Base-by-base conservation (phyloP, 2,888 invertebrate species). In the Cryptocheilus praepositus region DNA sequence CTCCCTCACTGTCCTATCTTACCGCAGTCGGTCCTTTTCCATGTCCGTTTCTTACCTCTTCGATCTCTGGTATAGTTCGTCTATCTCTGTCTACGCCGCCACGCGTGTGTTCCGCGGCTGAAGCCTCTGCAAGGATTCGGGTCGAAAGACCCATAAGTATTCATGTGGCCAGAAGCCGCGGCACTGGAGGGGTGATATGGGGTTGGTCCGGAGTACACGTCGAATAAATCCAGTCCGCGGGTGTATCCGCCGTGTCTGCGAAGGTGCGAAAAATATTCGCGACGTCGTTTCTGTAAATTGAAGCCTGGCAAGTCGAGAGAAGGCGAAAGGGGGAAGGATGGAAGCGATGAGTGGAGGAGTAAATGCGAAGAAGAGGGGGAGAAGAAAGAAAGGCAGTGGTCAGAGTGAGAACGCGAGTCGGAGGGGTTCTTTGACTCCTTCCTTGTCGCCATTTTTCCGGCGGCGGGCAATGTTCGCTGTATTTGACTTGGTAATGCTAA, bases 401-500 rank as follows among this genome's bases (percentile, higher is more conserved):
- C 61, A 19, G 46, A 61, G 19, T 21, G 16, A n/a, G 61, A 22
- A 16, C 43, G 46, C 57, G 64, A 45, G 54, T 22, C 58, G 69
- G 62, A 36, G 21, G 77, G 81, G 83, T 85, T 85, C 82, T 82
- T 85, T 81, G 80, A 82, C 82, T 84, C 79, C 78, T 68, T 67
- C 71, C 65, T 69, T 71, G 79, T 78, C 79, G 83, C 76, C 70
- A 81, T 84, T 83, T 85, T 83, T 82, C 80, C 80, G 76, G 61
- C 76, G 77, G n/a, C 75, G 77, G 76, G 73, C 82, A 79, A 81
- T 78, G 81, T 76, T 82, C 80, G 62, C 68, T 55, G 76, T 79
- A 87, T 87, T 88, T 88, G 88, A 88, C 85, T 88, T 88, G 88
- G 87, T 87, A 88, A 88, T 87, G 79, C 79, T 72, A 75, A 84